Conservation (phyloP, 2,797 vertebrate species). For the Trachops cirrhosus region DNA sequence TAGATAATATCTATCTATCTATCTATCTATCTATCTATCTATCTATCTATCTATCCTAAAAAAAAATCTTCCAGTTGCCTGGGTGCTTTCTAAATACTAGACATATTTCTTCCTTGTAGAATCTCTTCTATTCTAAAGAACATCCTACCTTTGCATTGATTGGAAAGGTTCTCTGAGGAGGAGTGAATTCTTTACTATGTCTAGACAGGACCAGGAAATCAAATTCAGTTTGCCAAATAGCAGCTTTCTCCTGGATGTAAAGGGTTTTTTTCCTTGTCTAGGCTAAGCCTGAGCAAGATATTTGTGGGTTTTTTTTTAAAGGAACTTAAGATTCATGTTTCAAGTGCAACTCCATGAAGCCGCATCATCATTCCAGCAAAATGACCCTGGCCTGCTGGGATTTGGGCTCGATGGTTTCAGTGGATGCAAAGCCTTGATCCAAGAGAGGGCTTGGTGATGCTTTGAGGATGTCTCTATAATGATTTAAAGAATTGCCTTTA, state of each 20-base stretch:
- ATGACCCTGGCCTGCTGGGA: neutral
- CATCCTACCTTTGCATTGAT: neutral
- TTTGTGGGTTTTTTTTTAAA: neutral
- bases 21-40: neutral
- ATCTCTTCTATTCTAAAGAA: neutral
- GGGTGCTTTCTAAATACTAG: neutral
- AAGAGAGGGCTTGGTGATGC: neutral
- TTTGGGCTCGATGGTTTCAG: neutral
- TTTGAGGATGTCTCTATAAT: neutral
- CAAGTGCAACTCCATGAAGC: neutral
- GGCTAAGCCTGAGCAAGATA: neutral
- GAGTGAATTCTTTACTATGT: conserved; percentile 7
- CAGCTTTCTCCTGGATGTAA: neutral
- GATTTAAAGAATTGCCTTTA: neutral
- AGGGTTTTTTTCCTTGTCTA: neutral
- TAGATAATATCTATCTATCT: neutral
- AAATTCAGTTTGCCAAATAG: conserved; percentile 35
- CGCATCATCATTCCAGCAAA: neutral
- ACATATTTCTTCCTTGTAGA: neutral
- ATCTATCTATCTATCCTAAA: neutral
- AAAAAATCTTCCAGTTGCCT: neutral
- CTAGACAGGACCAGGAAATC: conserved; percentile 26
- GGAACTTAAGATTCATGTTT: neutral
- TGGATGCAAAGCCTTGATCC: neutral
- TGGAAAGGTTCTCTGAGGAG: neutral